Evolutionary conservation across 2,113 vertebrate species (phyloP).

Genomic region (Copsychus sechellarum): DNA sequence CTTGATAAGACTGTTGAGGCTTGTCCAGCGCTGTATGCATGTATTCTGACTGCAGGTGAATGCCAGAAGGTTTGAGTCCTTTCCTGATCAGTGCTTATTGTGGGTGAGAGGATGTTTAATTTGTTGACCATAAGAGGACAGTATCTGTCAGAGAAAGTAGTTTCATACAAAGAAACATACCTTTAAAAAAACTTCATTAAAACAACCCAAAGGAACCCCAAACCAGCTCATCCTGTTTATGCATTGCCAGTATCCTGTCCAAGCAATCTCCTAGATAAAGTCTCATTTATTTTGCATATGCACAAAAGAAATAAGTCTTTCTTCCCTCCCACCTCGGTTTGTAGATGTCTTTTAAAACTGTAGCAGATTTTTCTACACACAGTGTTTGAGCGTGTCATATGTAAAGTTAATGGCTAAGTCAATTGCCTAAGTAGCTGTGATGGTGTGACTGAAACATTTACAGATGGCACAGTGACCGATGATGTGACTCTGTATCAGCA

Average conservation of each 20-base stretch:
- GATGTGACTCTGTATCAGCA: neutral
- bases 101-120: neutral
- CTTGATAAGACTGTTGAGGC: neutral
- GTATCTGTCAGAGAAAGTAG: neutral
- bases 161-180: neutral
- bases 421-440: neutral
- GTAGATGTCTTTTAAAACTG: neutral
- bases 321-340: neutral
- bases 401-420: neutral
- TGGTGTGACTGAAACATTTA: slow-evolving; percentile 26
- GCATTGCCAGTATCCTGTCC: neutral
- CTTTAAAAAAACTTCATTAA: neutral
- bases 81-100: neutral
- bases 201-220: neutral
- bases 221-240: neutral
- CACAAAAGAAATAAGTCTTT: neutral
- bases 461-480: slow-evolving; percentile 17
- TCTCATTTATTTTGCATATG: neutral
- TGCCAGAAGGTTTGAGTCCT: neutral
- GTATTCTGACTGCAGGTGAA: neutral
- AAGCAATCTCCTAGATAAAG: neutral
- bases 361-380: neutral
- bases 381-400: neutral
- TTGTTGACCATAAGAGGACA: neutral
- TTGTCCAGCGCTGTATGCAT: neutral